Evolutionary conservation across 53 echinoderm and acorn worm species (phyloP).

Genomic region (Temnopleurus reevesii): DNA sequence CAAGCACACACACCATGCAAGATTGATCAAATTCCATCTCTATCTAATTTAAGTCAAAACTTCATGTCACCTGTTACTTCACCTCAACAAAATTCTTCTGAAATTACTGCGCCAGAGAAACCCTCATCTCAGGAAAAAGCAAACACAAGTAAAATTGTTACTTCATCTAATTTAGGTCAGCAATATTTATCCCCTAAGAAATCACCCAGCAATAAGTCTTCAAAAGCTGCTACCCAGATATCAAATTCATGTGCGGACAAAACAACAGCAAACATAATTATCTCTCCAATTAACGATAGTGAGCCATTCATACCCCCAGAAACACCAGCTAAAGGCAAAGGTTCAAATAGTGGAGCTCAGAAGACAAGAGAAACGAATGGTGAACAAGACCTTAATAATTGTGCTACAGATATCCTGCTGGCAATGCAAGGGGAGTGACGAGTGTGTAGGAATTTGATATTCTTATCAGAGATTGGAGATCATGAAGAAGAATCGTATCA

Average conservation of each 20-base stretch:
- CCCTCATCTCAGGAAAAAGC: no score
- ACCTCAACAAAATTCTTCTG: no score
- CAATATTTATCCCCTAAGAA: background rate
- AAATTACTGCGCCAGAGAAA: no score
- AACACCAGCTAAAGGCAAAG: no score
- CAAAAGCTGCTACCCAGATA: background rate
- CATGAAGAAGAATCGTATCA: background rate
- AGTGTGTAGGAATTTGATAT: no score
- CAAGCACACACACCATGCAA: no score
- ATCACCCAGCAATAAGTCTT: background rate
- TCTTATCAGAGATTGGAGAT: background rate
- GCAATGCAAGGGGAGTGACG: background rate
- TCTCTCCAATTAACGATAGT: background rate
- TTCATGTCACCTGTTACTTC: no score
- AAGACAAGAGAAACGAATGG: background rate
- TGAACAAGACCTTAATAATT: background rate
- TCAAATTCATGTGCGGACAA: background rate
- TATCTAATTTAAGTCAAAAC: no score
- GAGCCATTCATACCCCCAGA: background rate
- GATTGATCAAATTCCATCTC: no score
- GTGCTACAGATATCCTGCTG: background rate
- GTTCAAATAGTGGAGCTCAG: no score
- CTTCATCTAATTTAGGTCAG: background rate
- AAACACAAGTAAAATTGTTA: no score
- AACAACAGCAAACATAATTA: background rate